phyloP scores from a whole-genome alignment of 2,888 invertebrate species.

The Dasysyrphus tricinctus region DNA sequence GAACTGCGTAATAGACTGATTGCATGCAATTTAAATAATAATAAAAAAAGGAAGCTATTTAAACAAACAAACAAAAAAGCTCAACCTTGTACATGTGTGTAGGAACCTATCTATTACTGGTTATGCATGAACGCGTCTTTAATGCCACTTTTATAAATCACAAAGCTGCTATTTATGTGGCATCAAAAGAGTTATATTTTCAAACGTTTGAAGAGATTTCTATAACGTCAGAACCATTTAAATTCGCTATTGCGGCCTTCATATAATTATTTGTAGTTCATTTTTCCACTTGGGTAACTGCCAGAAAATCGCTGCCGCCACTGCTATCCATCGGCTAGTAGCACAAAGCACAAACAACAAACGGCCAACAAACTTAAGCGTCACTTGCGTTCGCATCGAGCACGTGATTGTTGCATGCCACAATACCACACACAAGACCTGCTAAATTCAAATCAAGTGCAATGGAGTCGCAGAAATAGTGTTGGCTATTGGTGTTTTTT shows the following conservation, averaged over 20 bases:
- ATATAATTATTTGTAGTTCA: slow-evolving; percentile 26
- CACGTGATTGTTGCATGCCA: slow-evolving; percentile 64
- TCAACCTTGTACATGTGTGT: not conserved
- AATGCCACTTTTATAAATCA: not conserved
- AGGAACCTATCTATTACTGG: not conserved
- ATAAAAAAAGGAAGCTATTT: slow-evolving; percentile 1
- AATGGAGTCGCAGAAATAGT: slow-evolving; percentile 45
- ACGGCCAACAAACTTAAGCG: slow-evolving; percentile 13
- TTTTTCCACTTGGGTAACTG: slow-evolving; percentile 57
- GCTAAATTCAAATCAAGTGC: slow-evolving; percentile 14
- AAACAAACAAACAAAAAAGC: not conserved
- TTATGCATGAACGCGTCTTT: slow-evolving; percentile 29
- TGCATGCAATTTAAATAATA: slow-evolving; percentile 47
- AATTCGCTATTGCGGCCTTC: slow-evolving; percentile 60
- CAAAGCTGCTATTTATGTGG: not conserved
- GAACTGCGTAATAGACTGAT: slow-evolving; percentile 52
- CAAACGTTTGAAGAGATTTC: slow-evolving; percentile 1
- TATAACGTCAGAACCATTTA: slow-evolving; percentile 54
- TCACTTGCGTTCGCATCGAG: slow-evolving; percentile 1
- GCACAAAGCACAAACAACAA: not conserved
- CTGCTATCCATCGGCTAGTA: not conserved
- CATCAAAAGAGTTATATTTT: not conserved
- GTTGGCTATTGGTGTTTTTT: not conserved
- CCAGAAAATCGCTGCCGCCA: slow-evolving; percentile 3
- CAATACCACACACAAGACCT: not conserved